Percentiles rank a stretch among this genome's conserved stretches.
These are phyloP conservation scores for Hemitrygon akajei DNA, from an alignment of 2,797 vertebrate genomes.

Conservation along the genomic window DNA sequence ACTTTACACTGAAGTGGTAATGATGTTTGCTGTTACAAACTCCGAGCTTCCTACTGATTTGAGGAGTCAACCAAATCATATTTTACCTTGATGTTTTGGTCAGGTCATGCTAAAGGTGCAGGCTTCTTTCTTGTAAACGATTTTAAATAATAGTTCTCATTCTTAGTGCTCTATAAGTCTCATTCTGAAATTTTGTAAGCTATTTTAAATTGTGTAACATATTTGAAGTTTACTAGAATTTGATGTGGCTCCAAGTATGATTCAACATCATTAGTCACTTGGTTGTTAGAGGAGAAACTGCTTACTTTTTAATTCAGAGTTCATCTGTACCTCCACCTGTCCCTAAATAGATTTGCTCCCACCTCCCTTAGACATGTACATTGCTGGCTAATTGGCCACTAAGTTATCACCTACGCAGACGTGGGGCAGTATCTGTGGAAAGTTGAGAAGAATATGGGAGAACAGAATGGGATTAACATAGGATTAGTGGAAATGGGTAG, in stretches of 20 bases:
- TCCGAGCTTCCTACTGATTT: neutral
- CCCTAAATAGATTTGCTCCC: too few relatives aligned
- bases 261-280: neutral
- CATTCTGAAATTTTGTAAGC: neutral
- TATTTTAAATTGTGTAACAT: neutral
- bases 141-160: neutral
- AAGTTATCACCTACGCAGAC: too few relatives aligned
- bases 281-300: neutral
- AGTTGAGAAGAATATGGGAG: too few relatives aligned
- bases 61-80: neutral
- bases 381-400: too few relatives aligned
- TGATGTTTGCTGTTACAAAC: neutral
- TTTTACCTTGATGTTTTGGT: neutral
- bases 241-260: neutral
- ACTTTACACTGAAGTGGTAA: neutral
- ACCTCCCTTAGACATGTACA: too few relatives aligned
- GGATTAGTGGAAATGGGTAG: too few relatives aligned
- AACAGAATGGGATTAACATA: too few relatives aligned
- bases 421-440: too few relatives aligned
- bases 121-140: neutral
- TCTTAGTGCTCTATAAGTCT: neutral
- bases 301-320: neutral
- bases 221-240: neutral
- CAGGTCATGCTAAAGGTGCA: too few relatives aligned
- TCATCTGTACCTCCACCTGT: neutral